Evolutionary conservation across 2,797 vertebrate genomes (phyloP), one percentile per base, ranked within the genome.

Genomic region (Mionectes olivaceus): DNA sequence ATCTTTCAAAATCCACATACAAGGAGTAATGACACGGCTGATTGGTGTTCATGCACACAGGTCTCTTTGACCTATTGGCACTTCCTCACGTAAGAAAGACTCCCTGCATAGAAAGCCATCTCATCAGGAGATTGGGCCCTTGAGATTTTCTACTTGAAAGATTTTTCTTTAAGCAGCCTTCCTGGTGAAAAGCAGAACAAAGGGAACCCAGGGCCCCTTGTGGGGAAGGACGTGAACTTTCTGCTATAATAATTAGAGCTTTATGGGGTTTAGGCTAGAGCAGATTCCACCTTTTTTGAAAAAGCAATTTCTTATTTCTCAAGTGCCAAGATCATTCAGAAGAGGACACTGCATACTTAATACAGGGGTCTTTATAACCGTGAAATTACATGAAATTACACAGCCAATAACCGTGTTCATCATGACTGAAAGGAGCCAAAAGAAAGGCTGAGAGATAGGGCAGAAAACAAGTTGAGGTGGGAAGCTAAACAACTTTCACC

Each of bases 1-100:
- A 90, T 80, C 68, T 91, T 90, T 86, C 63, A 65, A 87, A 91
- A 64, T 49, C 43, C 59, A 32, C 1, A 5, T 80, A 74, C 76
- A 93, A 80, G 78, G 30, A 89, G 69, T 41, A 93, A 94, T 71
- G 68, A 89, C 83, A 90, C 0, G n/a, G 86, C 24, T 79, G 88
- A 47, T 7, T 80, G 87, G 68, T 75, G 60, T 53, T 87, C 17
- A 4, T 44, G 35, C 64, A 71, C 68, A 52, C 14, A 92, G 93
- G 95, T 95, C 93, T 96, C 84, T 68, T 68, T 96, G 92, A 94
- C 93, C 90, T 81, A 74, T n/a, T 87, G 87, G 89, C 78, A 95
- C 57, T 87, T 94, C 84, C 87, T 89, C 68, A 87, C 9, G 0
- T 80, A 69, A 89, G 76, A 93, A 92, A 86, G 64, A 64, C 87